Evolutionary conservation across 2,113 vertebrate species (phyloP).

Genomic region (Microtus richardsoni): DNA sequence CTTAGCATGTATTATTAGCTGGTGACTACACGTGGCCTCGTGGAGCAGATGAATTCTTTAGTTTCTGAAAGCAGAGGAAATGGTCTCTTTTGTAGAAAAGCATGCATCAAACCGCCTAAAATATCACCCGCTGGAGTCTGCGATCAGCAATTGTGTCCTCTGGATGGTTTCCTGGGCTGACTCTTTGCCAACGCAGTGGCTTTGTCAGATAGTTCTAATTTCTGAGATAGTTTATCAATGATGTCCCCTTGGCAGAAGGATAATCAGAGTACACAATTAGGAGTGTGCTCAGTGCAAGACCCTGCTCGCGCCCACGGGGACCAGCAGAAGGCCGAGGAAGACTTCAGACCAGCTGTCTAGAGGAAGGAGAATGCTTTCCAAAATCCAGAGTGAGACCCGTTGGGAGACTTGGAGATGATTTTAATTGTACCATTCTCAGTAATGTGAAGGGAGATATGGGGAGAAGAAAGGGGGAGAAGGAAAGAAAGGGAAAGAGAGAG

Average conservation of each 20-base stretch:
- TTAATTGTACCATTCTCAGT: background rate
- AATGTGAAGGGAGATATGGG: background rate
- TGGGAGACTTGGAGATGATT: background rate
- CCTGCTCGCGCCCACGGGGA: background rate
- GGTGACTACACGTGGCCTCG: background rate
- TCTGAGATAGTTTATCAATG: conserved; percentile 72
- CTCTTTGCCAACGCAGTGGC: conserved; percentile 60
- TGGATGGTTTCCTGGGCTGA: conserved; percentile 76
- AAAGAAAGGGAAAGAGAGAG: too few relatives aligned
- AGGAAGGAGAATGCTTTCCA: background rate
- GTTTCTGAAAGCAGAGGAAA: conserved; percentile 48
- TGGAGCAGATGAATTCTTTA: conserved; percentile 40
- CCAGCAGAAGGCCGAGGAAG: background rate
- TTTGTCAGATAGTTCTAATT: conserved; percentile 74
- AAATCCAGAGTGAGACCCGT: background rate
- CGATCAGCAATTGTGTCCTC: conserved; percentile 69
- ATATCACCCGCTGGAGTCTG: conserved; percentile 48
- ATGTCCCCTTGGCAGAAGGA: conserved; percentile 57
- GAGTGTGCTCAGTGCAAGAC: conserved; percentile 15
- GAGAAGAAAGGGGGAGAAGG: too few relatives aligned
- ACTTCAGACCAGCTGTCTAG: background rate
- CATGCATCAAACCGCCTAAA: conserved; percentile 60
- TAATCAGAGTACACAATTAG: conserved; percentile 31
- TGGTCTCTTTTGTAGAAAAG: conserved; percentile 59
- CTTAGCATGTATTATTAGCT: background rate